Base-by-base conservation (phyloP, 2,888 invertebrate genomes). In the Acronicta aceris region DNA sequence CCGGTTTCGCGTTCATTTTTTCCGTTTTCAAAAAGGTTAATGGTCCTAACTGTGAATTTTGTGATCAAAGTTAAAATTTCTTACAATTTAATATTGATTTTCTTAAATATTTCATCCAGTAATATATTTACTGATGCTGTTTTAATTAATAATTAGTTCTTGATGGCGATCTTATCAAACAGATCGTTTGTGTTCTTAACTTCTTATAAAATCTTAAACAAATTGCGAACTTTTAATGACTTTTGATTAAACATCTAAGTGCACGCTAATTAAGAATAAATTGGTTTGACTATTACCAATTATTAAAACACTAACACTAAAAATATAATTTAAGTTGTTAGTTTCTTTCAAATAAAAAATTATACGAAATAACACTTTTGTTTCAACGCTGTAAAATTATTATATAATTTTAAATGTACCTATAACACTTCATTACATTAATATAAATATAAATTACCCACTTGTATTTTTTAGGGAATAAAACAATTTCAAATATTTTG, bases 1-100 rank as follows among this genome's bases (percentile, higher is more conserved):
- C 74, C 71, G 74, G 77, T 76, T 82, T 71, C 15, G 27, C 52
- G 55, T 59, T 61, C 58, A 21, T 49, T 58, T 51, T 52, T 65
- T 58, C 15, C 58, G 12, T 65, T 45, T 42, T 45, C 9, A 27
- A 30, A 12, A 49, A 51, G 60, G 43, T 62, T 54, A 62, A 56
- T 17, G n/a, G 47, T 17, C 17, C 52, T 40, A 56, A 4, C 8
- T 30, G 30, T 47, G 46, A 30, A 30, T 12, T 47, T 47, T 12
- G 38, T 38, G 38, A n/a, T 38, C 38, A 33, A 30, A 9, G 9
- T 1, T 30, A 0, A 30, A 30, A 33, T 1, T 12, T 33, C 0
- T 33, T 12, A 33, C 33, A 5, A 12, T 12, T 8, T 36, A 12
- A 36, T 5, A 36, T 12, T 33, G 12, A 12, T 36, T 36, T 27